Evolutionary conservation across 2,888 invertebrate genomes (phyloP), one percentile per base, ranked within the genome.

Genomic region (Aporophyla lueneburgensis): DNA sequence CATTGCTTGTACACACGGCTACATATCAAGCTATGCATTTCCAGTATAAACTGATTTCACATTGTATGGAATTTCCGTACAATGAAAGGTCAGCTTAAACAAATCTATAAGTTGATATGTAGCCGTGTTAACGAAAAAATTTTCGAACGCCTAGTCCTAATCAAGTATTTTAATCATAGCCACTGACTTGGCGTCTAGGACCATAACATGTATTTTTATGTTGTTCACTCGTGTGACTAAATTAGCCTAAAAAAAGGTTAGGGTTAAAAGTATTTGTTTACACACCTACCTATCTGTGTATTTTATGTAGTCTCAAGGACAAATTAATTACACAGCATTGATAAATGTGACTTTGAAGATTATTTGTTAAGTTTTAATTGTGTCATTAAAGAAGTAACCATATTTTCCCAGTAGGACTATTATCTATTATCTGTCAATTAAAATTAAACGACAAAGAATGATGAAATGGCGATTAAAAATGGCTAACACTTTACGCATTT

Each of bases 81-180:
- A n/a, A n/a, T n/a, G n/a, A n/a, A n/a, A n/a, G n/a, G n/a, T n/a
- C n/a, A n/a, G n/a, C n/a, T n/a, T n/a, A n/a, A n/a, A n/a, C n/a
- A n/a, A n/a, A n/a, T n/a, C n/a, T n/a, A n/a, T n/a, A n/a, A n/a
- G n/a, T n/a, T n/a, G n/a, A n/a, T n/a, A n/a, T n/a, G n/a, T n/a
- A n/a, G n/a, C n/a, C n/a, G n/a, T n/a, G n/a, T n/a, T n/a, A n/a
- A n/a, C n/a, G n/a, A n/a, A n/a, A n/a, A n/a, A n/a, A n/a, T n/a
- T n/a, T n/a, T n/a, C n/a, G n/a, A n/a, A n/a, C n/a, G 27, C 19
- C 40, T 43, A 40, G 21, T 0, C 7, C 1, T 33, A 43, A 66
- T 59, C n/a, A 74, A 80, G 40, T 66, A 40, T 81, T 74, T 54
- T 61, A 61, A 73, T 43, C 12, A 33, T 7, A 79, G 33, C 53